Conservation (phyloP, 2,888 invertebrate genomes). For the Diaprepes abbreviatus region DNA sequence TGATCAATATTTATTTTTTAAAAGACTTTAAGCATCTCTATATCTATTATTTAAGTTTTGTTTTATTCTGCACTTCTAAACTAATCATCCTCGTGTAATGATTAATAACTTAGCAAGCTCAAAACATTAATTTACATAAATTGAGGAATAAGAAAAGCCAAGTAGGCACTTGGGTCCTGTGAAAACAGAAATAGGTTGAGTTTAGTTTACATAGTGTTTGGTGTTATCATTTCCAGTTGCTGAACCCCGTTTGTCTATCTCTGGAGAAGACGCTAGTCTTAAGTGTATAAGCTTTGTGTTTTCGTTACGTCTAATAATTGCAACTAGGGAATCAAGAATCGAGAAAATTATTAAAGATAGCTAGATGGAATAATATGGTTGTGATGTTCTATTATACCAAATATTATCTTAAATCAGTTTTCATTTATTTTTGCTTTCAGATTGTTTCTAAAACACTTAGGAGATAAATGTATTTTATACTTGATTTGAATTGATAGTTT, state of each 20-base stretch:
- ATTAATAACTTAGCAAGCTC: constrained; percentile 25
- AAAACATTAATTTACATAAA: constrained; percentile 37
- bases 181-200: constrained; percentile 34
- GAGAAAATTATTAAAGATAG: background rate
- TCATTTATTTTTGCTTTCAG: too few species aligned
- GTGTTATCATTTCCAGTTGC: constrained; percentile 34
- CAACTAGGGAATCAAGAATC: too few species aligned
- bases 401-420: too few species aligned
- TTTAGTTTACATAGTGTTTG: constrained; percentile 30
- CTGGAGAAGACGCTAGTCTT: background rate
- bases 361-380: too few species aligned
- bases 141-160: constrained; percentile 25
- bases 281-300: background rate
- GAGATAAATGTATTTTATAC: too few species aligned
- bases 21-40: too few species aligned
- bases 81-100: constrained; percentile 1
- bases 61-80: too few species aligned
- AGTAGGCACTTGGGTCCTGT: constrained; percentile 27
- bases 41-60: too few species aligned
- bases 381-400: too few species aligned
- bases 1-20: too few species aligned
- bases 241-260: constrained; percentile 10
- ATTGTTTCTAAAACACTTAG: too few species aligned
- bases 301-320: background rate
- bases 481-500: too few species aligned